A percentile compares a stretch with the other conserved stretches of the same genome.
These are phyloP conservation scores for Craniophora ligustri DNA, from an alignment of 2,888 invertebrate genomes.

Conservation along the genomic window DNA sequence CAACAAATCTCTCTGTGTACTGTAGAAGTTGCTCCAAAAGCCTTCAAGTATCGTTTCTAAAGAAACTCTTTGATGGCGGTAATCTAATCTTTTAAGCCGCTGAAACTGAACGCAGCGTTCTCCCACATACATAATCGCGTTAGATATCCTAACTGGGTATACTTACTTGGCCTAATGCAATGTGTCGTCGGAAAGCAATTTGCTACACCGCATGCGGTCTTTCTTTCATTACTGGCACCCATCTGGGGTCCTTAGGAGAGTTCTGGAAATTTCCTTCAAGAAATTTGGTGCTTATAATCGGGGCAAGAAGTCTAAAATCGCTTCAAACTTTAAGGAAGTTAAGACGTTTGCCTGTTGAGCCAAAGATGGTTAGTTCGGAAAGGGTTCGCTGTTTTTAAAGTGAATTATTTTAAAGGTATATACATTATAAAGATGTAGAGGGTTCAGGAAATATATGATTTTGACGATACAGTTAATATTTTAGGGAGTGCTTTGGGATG, in stretches of 20 bases:
- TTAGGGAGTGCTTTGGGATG: conserved; percentile 25
- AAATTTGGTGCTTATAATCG: conserved; percentile 6
- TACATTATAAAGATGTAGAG: conserved; percentile 44
- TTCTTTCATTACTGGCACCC: conserved; percentile 76
- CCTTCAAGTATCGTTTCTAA: neutral
- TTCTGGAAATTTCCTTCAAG: conserved; percentile 1
- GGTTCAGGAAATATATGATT: conserved; percentile 36
- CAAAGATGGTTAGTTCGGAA: conserved; percentile 56
- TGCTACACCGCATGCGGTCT: conserved; percentile 82
- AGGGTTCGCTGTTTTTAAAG: conserved; percentile 67
- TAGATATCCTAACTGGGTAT: conserved; percentile 49
- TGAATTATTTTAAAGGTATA: conserved; percentile 66
- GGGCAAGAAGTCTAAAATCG: conserved; percentile 2
- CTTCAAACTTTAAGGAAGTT: conserved; percentile 3
- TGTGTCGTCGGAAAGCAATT: conserved; percentile 86
- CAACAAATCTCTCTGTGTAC: neutral
- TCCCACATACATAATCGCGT: conserved; percentile 30
- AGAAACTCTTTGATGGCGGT: neutral
- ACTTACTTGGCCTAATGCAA: conserved; percentile 74
- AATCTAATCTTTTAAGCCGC: conserved; percentile 20
- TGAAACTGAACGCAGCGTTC: conserved; percentile 1
- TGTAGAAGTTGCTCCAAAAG: neutral
- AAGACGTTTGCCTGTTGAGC: conserved; percentile 14
- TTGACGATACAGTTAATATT: conserved; percentile 40
- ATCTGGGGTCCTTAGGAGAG: conserved; percentile 47